Percentiles rank a stretch among this genome's conserved stretches.
Conservation (phyloP, 2,797 vertebrate species). For the Gobionotothen gibberifrons region DNA sequence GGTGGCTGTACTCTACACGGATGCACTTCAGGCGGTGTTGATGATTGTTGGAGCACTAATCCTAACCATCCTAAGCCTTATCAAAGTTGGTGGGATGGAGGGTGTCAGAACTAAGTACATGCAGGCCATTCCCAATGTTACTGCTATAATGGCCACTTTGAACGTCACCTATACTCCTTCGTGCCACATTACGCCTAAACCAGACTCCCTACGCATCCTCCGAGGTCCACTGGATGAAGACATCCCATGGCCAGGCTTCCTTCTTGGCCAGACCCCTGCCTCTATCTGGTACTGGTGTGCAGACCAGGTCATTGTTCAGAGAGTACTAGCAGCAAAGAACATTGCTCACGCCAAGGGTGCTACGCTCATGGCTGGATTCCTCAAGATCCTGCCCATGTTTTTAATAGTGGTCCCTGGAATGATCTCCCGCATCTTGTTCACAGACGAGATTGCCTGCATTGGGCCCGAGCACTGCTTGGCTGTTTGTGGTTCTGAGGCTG, state of each 20-base stretch:
- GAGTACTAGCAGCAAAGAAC: constrained; percentile 97
- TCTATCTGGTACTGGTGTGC: constrained; percentile 99
- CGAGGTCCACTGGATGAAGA: constrained; percentile 94
- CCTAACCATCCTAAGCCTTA: constrained; percentile 91
- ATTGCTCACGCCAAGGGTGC: constrained; percentile 94
- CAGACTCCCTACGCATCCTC: constrained; percentile 90
- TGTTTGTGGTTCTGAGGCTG: constrained; percentile 95
- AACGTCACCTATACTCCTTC: constrained; percentile 91
- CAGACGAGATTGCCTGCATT: constrained; percentile 94
- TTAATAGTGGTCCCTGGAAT: constrained; percentile 98
- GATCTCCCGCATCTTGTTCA: constrained; percentile 96
- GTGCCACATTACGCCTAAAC: constrained; percentile 92
- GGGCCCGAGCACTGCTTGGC: constrained; percentile 97
- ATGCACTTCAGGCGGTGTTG: constrained; percentile 95
- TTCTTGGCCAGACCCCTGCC: constrained; percentile 96
- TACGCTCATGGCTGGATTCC: constrained; percentile 96
- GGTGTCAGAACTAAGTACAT: constrained; percentile 96
- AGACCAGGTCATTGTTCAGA: constrained; percentile 98
- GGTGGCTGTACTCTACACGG: constrained; percentile 97
- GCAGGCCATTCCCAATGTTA: constrained; percentile 92
- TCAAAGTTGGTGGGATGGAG: constrained; percentile 94
- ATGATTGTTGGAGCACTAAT: constrained; percentile 97
- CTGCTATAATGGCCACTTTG: constrained; percentile 88
- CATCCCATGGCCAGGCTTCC: constrained; percentile 96
- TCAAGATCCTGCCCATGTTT: constrained; percentile 98